Conservation (phyloP, 2,888 invertebrate genomes). For the Epinotia ramella region DNA sequence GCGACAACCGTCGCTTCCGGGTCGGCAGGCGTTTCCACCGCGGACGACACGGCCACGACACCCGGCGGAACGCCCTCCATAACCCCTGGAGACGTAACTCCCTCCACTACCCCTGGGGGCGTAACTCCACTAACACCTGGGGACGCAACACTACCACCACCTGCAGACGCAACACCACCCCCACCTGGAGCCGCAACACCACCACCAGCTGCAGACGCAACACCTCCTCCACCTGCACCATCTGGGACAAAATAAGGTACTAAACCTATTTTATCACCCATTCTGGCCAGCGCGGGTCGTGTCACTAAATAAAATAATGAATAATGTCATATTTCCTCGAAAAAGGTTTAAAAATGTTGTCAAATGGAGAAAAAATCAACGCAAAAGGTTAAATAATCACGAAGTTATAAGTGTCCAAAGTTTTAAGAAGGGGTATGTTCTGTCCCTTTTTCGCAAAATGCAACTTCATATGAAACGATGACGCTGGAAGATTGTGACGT, state of each 20-base stretch:
- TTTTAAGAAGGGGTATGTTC: too few relatives aligned
- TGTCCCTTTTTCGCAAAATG: too few relatives aligned
- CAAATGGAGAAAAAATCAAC: too few relatives aligned
- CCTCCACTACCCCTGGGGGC: constrained; percentile 35
- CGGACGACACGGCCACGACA: not conserved
- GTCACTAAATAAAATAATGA: too few relatives aligned
- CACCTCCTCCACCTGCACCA: not conserved
- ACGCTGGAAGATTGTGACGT: too few relatives aligned
- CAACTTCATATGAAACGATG: too few relatives aligned
- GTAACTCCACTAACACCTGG: constrained; percentile 2
- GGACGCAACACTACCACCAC: not conserved
- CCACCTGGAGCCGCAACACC: constrained; percentile 34
- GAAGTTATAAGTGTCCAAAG: too few relatives aligned
- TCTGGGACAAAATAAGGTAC: constrained; percentile 43
- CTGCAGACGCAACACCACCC: not conserved
- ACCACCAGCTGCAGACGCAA: not conserved
- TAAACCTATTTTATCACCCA: not conserved
- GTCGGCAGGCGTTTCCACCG: not conserved
- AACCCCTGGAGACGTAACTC: constrained; percentile 33
- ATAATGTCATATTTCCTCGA: too few relatives aligned
- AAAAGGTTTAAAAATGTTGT: too few relatives aligned
- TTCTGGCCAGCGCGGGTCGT: too few relatives aligned
- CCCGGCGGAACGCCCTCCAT: constrained; percentile 2
- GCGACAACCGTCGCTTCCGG: not conserved
- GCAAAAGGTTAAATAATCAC: too few relatives aligned